A percentile compares a stretch with the other conserved stretches of the same genome.
Conservation (phyloP, 2,113 vertebrate genomes). For the Nibea coibor region DNA sequence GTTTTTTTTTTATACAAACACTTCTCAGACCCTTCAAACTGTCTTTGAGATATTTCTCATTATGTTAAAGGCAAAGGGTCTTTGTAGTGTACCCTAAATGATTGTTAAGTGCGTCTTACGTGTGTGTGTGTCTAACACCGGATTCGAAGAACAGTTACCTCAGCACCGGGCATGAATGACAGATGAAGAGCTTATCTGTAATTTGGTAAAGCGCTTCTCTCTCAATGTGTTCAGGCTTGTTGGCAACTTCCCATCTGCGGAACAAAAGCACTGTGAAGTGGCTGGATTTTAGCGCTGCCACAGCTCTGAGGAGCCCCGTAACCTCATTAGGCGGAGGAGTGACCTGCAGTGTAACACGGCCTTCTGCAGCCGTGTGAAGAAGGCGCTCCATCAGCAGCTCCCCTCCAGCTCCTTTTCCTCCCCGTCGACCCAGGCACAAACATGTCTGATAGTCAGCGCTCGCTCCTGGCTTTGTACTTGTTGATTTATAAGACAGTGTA, state of each 20-base stretch:
- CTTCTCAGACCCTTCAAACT: constrained; percentile 19
- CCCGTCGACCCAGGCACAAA: constrained; percentile 65
- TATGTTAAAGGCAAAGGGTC: constrained; percentile 46
- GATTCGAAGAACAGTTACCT: constrained; percentile 72
- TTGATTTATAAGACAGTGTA: constrained; percentile 68
- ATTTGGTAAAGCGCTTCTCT: constrained; percentile 82
- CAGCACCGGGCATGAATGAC: constrained; percentile 75
- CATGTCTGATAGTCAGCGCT: constrained; percentile 46
- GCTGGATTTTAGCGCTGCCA: constrained; percentile 79
- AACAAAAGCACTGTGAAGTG: constrained; percentile 82
- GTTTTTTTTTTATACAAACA: constrained; percentile 32
- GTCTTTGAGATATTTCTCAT: constrained; percentile 57
- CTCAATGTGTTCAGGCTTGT: constrained; percentile 84
- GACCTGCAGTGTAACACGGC: constrained; percentile 64
- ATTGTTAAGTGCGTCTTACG: constrained; percentile 37
- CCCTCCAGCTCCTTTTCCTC: constrained; percentile 48
- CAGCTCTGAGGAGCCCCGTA: constrained; percentile 65
- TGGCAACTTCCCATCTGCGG: constrained; percentile 73
- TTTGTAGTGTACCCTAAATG: constrained; percentile 57
- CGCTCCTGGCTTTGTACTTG: constrained; percentile 66
- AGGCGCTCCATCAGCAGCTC: constrained; percentile 63
- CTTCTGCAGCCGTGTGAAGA: constrained; percentile 53
- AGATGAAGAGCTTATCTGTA: constrained; percentile 85
- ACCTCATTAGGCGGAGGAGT: constrained; percentile 78
- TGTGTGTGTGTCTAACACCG: constrained; percentile 47